Conservation (phyloP, 2,888 invertebrate species). For the Ephialtes manifestator region DNA sequence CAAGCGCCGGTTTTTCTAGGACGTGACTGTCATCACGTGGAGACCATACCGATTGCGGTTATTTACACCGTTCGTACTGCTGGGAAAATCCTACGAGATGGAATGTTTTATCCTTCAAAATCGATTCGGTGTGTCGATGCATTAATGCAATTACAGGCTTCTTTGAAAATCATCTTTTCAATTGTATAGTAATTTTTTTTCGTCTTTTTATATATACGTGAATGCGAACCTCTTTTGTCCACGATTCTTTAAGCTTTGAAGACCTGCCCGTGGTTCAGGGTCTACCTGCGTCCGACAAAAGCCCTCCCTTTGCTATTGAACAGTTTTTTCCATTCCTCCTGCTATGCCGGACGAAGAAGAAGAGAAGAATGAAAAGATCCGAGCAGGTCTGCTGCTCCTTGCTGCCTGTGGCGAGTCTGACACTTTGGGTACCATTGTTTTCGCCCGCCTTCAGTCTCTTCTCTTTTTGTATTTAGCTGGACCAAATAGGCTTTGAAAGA, state of each 20-base stretch:
- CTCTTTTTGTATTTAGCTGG: background rate
- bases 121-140: conserved; percentile 3
- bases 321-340: conserved; percentile 1
- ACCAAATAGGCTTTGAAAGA: conserved; percentile 28
- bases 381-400: background rate
- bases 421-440: conserved; percentile 47
- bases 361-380: conserved; percentile 7
- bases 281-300: conserved; percentile 45
- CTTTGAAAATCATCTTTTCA: conserved; percentile 5
- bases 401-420: background rate
- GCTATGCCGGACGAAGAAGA: background rate
- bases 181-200: background rate
- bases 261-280: background rate
- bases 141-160: background rate
- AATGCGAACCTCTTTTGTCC: background rate
- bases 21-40: conserved; percentile 24
- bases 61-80: background rate
- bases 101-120: background rate
- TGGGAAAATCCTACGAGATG: conserved; percentile 10
- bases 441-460: background rate
- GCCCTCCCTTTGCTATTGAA: conserved; percentile 19
- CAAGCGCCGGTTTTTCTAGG: conserved; percentile 23
- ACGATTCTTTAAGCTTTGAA: background rate
- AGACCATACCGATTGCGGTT: conserved; percentile 5
- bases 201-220: background rate